Evolutionary conservation across 2,797 vertebrate species (phyloP).

Genomic region (Falco naumanni): DNA sequence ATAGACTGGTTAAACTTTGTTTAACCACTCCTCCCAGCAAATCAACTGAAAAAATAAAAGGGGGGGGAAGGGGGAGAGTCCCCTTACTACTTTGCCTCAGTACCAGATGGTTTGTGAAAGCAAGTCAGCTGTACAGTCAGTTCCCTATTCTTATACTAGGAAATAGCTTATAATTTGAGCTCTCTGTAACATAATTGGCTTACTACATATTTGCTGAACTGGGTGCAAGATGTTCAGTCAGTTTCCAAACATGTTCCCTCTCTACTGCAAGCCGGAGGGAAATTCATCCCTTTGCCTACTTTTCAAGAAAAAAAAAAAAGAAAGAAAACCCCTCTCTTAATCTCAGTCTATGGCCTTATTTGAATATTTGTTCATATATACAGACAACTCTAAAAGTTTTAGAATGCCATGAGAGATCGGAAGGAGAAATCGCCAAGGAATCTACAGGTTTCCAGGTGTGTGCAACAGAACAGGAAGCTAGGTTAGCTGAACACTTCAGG

Average conservation of each 20-base stretch:
- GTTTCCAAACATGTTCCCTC: background rate
- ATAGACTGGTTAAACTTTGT: background rate
- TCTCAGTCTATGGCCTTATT: background rate
- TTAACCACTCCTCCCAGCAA: background rate
- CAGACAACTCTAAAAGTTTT: background rate
- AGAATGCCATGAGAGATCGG: background rate
- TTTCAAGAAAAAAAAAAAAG: background rate
- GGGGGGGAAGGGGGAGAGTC: background rate
- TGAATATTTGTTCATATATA: background rate
- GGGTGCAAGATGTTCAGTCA: background rate
- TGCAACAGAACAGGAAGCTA: slow-evolving; percentile 10
- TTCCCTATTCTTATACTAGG: background rate
- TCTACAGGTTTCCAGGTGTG: background rate
- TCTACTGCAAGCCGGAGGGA: background rate
- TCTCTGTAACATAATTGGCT: background rate
- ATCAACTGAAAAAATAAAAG: background rate
- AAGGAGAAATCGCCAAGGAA: background rate
- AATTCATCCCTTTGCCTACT: background rate
- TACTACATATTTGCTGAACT: background rate
- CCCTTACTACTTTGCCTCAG: background rate
- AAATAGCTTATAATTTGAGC: background rate
- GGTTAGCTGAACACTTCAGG: slow-evolving; percentile 40
- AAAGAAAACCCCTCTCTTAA: background rate
- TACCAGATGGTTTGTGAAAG: background rate
- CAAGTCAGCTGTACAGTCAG: background rate